Evolutionary conservation across 1,140 invertebrate genomes (phyloP).

Genomic region (Vollenhovia emeryi): DNA sequence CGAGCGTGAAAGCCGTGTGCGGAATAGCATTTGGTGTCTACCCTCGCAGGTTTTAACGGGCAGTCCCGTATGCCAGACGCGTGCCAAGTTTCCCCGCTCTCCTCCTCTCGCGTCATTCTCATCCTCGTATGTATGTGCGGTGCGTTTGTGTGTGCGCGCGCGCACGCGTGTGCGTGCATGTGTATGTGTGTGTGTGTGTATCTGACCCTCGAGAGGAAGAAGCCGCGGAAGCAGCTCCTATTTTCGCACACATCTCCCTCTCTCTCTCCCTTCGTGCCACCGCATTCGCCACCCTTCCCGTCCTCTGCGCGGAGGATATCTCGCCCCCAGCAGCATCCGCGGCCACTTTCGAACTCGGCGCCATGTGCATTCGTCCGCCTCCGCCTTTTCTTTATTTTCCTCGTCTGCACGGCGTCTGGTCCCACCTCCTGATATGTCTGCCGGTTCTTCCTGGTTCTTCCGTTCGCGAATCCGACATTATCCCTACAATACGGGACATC

Average conservation of each 20-base stretch:
- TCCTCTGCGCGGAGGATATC: constrained; percentile 37
- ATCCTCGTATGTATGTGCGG: constrained; percentile 11
- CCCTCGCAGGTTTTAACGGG: constrained; percentile 72
- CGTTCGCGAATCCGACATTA: constrained; percentile 3
- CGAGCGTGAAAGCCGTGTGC: constrained; percentile 68
- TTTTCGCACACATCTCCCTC: constrained; percentile 47
- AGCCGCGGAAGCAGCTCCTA: constrained; percentile 63
- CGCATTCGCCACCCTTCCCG: not conserved
- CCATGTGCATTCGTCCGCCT: constrained; percentile 45
- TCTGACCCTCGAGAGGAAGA: constrained; percentile 56
- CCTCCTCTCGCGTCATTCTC: constrained; percentile 1
- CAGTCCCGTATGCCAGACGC: constrained; percentile 77
- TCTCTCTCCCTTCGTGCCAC: not conserved
- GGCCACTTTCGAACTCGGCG: constrained; percentile 55
- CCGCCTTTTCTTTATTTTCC: not conserved
- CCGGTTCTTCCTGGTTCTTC: not conserved
- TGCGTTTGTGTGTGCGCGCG: not conserved
- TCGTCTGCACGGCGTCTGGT: not conserved
- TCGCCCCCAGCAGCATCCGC: constrained; percentile 38
- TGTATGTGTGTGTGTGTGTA: constrained; percentile 12
- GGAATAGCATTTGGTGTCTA: constrained; percentile 74
- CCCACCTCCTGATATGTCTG: not conserved
- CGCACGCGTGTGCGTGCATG: not conserved
- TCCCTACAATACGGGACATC: not conserved
- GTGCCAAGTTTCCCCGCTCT: constrained; percentile 73